A percentile compares a stretch with the other conserved stretches of the same genome.
These are phyloP conservation scores for Aurelia sp. DNA, from an alignment of 30 jellyfish, hydroid and myxozoan genomes.

Conservation along the genomic window DNA sequence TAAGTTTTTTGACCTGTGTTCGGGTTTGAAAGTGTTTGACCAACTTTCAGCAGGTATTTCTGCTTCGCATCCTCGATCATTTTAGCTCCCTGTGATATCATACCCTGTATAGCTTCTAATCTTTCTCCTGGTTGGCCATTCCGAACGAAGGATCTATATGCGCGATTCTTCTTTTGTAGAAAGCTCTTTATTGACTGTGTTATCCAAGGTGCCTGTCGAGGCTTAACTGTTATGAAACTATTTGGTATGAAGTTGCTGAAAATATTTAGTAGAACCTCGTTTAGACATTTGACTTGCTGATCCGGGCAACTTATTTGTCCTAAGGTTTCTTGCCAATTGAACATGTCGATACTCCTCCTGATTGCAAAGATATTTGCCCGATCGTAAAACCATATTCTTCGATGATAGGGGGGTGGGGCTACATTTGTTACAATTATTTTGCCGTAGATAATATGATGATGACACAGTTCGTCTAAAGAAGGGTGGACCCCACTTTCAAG, in stretches of 20 bases:
- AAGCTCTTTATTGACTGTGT: constrained; percentile 24
- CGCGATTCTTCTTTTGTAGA: background rate
- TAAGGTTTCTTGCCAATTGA: constrained; percentile 11
- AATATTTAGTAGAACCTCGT: background rate
- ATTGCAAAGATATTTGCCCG: constrained; percentile 28
- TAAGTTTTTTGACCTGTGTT: constrained; percentile 32
- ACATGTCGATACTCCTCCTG: constrained; percentile 2
- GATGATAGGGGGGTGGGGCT: constrained; percentile 13
- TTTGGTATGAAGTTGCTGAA: constrained; percentile 13
- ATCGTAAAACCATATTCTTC: constrained; percentile 22
- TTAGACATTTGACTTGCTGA: constrained; percentile 13
- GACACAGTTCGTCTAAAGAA: constrained; percentile 53
- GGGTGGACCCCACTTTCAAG: constrained; percentile 50
- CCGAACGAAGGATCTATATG: too few relatives aligned
- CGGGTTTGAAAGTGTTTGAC: constrained; percentile 35
- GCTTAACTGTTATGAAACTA: constrained; percentile 6
- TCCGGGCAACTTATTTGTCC: constrained; percentile 16
- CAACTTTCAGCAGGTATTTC: constrained; percentile 5
- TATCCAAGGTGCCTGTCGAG: constrained; percentile 60
- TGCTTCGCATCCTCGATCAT: background rate
- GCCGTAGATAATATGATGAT: constrained; percentile 57
- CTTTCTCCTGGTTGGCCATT: too few relatives aligned
- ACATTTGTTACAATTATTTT: background rate
- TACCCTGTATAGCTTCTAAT: too few relatives aligned
- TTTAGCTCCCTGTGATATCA: too few relatives aligned